These are phyloP conservation scores for Chamaea fasciata DNA, from an alignment of 2,113 vertebrate genomes.

Conservation along the genomic window DNA sequence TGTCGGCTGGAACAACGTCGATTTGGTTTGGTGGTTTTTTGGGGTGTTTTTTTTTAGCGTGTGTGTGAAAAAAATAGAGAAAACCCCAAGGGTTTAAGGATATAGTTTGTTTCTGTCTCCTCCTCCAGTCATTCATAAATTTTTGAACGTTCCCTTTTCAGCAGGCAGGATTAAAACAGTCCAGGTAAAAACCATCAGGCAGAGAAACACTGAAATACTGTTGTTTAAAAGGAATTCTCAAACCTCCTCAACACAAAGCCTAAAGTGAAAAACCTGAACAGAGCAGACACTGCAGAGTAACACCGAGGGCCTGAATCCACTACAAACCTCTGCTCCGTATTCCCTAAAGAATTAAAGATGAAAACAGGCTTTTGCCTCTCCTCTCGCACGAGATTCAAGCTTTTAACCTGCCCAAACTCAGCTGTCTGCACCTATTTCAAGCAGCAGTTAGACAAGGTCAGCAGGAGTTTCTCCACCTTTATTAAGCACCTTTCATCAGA, in stretches of 20 bases:
- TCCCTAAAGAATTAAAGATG: not conserved
- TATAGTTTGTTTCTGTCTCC: accelerated
- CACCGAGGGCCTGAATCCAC: not conserved
- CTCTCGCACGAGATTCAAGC: not conserved
- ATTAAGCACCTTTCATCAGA: not conserved
- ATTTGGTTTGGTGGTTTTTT: too few relatives aligned
- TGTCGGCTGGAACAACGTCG: not conserved
- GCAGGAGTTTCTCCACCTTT: not conserved
- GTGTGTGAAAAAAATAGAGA: accelerated
- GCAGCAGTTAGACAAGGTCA: not conserved
- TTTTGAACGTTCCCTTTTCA: not conserved
- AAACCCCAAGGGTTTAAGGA: not conserved
- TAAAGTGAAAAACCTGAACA: not conserved
- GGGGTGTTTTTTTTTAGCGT: too few relatives aligned
- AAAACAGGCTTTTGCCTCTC: not conserved
- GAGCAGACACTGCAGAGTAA: not conserved
- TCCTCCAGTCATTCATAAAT: not conserved
- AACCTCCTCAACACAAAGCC: not conserved
- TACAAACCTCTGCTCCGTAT: not conserved
- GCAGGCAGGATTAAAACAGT: not conserved
- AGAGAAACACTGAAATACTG: not conserved
- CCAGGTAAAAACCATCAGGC: not conserved
- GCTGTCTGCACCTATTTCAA: not conserved
- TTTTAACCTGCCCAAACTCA: not conserved
- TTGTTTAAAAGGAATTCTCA: not conserved